Percentiles rank a stretch among this genome's conserved stretches.
Evolutionary conservation across 2,113 vertebrate species (phyloP).

Genomic region (Aleadryas rufinucha): DNA sequence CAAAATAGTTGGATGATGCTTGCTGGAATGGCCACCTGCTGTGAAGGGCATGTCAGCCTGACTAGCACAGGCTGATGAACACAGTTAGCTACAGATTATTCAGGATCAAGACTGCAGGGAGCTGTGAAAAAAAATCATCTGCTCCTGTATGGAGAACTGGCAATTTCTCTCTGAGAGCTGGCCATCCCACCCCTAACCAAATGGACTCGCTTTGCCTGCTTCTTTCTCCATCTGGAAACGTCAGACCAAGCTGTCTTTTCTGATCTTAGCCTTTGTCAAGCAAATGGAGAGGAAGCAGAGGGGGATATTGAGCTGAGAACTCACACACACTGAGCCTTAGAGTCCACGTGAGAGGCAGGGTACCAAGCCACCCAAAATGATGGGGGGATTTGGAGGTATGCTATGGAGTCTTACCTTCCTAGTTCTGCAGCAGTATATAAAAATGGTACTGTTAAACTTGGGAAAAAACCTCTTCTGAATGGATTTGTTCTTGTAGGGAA

Average conservation of each 20-base stretch:
- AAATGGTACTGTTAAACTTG: neutral
- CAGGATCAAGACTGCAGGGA: neutral
- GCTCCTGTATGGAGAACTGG: neutral
- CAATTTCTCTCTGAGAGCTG: neutral
- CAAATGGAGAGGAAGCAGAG: neutral
- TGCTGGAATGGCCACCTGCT: neutral
- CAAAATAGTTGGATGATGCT: neutral
- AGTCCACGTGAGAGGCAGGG: rapidly evolving
- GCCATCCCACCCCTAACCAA: neutral
- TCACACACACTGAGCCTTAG: neutral
- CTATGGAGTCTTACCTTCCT: neutral
- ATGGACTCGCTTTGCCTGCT: neutral
- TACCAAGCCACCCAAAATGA: rapidly evolving
- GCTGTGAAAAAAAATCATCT: neutral
- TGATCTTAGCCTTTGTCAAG: neutral
- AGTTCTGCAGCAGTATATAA: neutral
- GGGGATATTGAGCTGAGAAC: neutral
- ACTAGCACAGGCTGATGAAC: neutral
- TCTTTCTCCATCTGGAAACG: neutral
- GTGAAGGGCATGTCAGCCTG: neutral
- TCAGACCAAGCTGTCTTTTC: neutral
- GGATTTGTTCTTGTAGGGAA: neutral
- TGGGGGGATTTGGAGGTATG: neutral
- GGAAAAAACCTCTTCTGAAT: neutral
- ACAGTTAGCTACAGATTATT: constrained; percentile 19